Base-by-base conservation (phyloP, 2,797 vertebrate genomes). In the Danio jaintianensis region DNA sequence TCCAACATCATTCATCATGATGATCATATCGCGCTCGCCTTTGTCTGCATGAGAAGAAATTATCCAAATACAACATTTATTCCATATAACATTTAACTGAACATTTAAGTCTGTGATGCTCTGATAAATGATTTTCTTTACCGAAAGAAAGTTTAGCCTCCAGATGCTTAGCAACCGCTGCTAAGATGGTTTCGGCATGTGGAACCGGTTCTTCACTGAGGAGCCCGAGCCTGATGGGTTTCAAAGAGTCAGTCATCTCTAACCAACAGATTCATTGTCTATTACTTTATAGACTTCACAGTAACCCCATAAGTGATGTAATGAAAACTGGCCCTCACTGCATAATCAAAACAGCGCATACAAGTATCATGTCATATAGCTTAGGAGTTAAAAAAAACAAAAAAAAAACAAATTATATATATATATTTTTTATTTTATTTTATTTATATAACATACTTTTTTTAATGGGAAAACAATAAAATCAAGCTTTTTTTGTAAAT, bases 1-100 rank as follows among this genome's bases (percentile, higher is more conserved):
- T 52, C 96, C 96, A 75, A 99, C 93, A 79, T 95, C 95, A 62
- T 94, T 97, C 89, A 96, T 96, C 96, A 99, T 90, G 85, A 99
- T 84, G 83, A 99, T 91, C 96, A 99, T 94, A 89, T 99, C 98
- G 76, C 93, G 93, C 90, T 99, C 98, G 0, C 86, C 87, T 42
- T 91, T 86, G 45, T 82, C 93, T 94, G 82, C 9, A 16, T 4
- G 18, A 64, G 43, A 72, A 20, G 50, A n/a, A 40, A 43, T 0
- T 12, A 61, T 15, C 12, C 12, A 11, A 70, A 48, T 40, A 67
- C 42, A 45, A 11, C 36, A 59, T 7, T 76, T 40, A 66, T 38
- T 67, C 53, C n/a, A 11, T 45, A 13, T 20, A 52, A 58, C 7
- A 43, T 42, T 36, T 9, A 6, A 58, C 40, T 38, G 20, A 6